These are phyloP conservation scores for Globicephala melas DNA, from an alignment of 2,113 vertebrate species.

Conservation along the genomic window DNA sequence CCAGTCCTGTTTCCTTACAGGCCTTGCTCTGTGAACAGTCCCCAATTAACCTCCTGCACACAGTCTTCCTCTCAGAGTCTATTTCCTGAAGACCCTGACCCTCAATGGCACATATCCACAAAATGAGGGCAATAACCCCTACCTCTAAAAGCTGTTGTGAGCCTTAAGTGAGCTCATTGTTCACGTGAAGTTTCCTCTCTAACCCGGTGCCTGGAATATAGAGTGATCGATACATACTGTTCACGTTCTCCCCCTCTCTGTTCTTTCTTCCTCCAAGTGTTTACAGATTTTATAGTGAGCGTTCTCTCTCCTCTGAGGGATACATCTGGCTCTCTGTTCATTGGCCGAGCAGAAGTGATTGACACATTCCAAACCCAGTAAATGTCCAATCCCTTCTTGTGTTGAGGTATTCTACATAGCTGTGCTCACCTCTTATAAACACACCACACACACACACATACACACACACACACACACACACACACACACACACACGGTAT, in stretches of 20 bases:
- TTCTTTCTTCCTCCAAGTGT: background rate
- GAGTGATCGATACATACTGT: background rate
- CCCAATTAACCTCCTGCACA: background rate
- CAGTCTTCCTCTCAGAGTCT: background rate
- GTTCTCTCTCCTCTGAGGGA: background rate
- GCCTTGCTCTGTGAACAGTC: background rate
- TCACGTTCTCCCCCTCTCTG: background rate
- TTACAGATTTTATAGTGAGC: background rate
- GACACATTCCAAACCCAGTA: background rate
- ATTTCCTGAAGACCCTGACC: background rate
- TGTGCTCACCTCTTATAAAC: background rate
- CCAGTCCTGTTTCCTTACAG: background rate
- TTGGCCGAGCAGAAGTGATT: background rate
- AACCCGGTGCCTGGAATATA: background rate
- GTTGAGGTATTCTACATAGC: background rate
- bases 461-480: background rate
- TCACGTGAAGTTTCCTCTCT: background rate
- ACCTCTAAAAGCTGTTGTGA: background rate
- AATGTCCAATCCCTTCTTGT: background rate
- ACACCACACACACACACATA: background rate
- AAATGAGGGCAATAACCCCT: background rate
- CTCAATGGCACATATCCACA: background rate
- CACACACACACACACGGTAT: accelerated
- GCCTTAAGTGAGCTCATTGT: background rate
- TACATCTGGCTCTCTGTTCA: background rate